Percentiles rank a stretch among this genome's conserved stretches.
Conservation (phyloP, 2,888 invertebrate genomes). For the Cephus runcator region DNA sequence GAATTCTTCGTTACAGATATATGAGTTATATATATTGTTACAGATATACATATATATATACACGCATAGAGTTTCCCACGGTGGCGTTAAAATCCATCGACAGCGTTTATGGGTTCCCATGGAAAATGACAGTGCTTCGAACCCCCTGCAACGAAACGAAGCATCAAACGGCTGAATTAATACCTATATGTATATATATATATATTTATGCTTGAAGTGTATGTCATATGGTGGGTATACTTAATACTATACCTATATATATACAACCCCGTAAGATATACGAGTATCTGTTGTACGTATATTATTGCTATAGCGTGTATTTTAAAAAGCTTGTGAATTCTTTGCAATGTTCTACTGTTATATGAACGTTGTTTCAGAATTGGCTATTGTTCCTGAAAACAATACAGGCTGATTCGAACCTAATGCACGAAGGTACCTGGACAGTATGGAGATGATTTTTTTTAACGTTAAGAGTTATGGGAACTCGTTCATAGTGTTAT, state of each 20-base stretch:
- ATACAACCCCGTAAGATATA: neutral
- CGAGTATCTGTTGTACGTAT: neutral
- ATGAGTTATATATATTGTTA: too few species aligned
- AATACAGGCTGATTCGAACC: neutral
- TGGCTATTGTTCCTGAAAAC: neutral
- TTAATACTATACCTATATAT: neutral
- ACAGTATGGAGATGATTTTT: too few species aligned
- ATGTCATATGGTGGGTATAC: slow-evolving; percentile 36
- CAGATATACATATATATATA: too few species aligned
- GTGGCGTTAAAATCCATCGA: slow-evolving; percentile 27
- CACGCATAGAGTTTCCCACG: slow-evolving; percentile 33
- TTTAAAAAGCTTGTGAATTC: neutral
- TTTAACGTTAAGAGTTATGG: too few species aligned
- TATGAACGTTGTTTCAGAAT: neutral
- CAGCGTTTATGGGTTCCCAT: slow-evolving; percentile 38
- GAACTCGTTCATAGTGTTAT: neutral
- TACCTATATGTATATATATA: neutral
- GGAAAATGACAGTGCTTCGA: slow-evolving; percentile 43
- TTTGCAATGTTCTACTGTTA: neutral
- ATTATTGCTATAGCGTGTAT: neutral
- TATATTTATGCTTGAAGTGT: slow-evolving; percentile 33
- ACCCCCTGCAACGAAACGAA: slow-evolving; percentile 40
- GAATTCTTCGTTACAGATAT: neutral
- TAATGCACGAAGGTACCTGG: neutral
- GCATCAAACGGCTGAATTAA: slow-evolving; percentile 15